Evolutionary conservation across 2,797 vertebrate genomes (phyloP).

Genomic region (Coregonus ussuriensis): DNA sequence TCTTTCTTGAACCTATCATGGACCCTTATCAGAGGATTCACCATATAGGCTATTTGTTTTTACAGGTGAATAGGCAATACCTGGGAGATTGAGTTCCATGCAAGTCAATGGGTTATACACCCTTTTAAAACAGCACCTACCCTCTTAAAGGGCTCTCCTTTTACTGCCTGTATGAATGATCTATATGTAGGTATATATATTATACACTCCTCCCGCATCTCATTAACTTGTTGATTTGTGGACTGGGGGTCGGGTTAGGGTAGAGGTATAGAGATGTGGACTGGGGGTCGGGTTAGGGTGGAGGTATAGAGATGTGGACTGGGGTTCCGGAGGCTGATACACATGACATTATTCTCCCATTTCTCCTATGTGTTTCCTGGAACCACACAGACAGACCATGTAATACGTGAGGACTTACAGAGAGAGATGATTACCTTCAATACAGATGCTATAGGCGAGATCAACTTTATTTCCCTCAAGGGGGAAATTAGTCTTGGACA

Average conservation of each 20-base stretch:
- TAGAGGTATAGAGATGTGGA: conserved; percentile 2
- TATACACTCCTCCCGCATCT: not conserved
- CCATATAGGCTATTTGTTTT: not conserved
- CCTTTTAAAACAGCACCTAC: conserved; percentile 12
- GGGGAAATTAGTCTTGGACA: too few relatives aligned
- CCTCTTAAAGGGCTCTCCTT: not conserved
- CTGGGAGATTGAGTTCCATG: not conserved
- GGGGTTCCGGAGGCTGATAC: too few relatives aligned
- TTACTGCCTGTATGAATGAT: conserved; percentile 28
- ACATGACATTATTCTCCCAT: too few relatives aligned
- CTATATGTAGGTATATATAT: not conserved
- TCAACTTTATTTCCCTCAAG: too few relatives aligned
- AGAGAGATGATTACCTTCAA: not conserved
- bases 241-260: not conserved
- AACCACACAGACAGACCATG: not conserved
- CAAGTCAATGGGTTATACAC: conserved; percentile 4
- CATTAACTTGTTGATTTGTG: conserved; percentile 52
- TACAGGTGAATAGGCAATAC: conserved; percentile 20
- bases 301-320: not conserved
- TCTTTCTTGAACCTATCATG: not conserved
- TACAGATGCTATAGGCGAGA: not conserved
- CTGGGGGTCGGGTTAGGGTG: too few relatives aligned
- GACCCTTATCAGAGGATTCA: not conserved
- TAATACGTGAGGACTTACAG: not conserved
- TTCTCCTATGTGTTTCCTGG: not conserved